Evolutionary conservation across 2,113 vertebrate genomes (phyloP).

Genomic region (Alectura lathami): DNA sequence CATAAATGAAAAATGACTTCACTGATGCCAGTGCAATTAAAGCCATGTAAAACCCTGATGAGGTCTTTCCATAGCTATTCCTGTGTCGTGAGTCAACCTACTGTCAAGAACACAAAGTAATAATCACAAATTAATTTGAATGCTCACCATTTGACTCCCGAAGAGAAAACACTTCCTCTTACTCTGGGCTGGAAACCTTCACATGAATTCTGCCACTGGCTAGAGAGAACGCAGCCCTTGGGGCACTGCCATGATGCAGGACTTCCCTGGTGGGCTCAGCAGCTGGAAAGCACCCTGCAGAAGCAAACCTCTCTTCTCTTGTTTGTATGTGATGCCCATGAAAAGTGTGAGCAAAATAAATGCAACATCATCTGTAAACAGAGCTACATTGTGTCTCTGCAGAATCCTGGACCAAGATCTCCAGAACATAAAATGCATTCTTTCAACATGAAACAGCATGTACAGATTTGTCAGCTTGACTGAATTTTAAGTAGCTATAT

Average conservation of each 20-base stretch:
- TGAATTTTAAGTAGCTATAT: not conserved
- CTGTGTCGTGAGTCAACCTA: not conserved
- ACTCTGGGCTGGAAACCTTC: accelerated
- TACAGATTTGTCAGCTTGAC: not conserved
- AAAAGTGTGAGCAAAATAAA: not conserved
- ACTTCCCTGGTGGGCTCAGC: not conserved
- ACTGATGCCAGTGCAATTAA: not conserved
- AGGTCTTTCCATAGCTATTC: not conserved
- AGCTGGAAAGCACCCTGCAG: not conserved
- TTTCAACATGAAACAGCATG: not conserved
- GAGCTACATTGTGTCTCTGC: not conserved
- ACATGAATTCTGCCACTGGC: not conserved
- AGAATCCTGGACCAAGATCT: not conserved
- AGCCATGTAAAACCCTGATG: not conserved
- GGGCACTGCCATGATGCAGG: not conserved
- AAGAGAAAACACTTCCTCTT: not conserved
- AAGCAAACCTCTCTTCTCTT: not conserved
- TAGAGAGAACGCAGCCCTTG: too few relatives aligned
- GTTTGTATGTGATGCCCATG: not conserved
- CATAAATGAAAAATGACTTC: not conserved
- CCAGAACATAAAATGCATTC: not conserved
- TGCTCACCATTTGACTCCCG: not conserved
- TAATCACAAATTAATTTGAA: not conserved
- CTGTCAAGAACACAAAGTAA: not conserved
- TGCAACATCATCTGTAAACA: not conserved